Evolutionary conservation across 2,888 invertebrate species (phyloP), one percentile per base, ranked within the genome.

Genomic region (Euplexia lucipara): DNA sequence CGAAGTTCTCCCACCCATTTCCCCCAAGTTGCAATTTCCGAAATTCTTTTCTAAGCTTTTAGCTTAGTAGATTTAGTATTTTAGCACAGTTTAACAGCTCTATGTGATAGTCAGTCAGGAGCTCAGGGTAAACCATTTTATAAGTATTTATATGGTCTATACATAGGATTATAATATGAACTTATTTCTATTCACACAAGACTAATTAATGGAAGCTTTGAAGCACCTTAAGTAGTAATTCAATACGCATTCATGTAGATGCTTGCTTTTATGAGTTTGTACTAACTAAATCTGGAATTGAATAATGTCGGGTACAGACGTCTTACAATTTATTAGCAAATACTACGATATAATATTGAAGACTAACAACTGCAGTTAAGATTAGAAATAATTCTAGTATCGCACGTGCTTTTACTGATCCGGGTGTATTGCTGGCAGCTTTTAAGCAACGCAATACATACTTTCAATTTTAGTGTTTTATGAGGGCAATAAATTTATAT

Each of bases 341-440:
- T 45, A 16, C 9, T 22, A 45, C 32, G 26, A 34, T 41, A 39
- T 18, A n/a, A n/a, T 16, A 58, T 26, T 49, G n/a, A 49, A 39
- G 22, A 49, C 12, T 47, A 41, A 48, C 16, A 14, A 7, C 58
- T 49, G 26, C 8, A 68, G 42, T 39, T 56, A 20, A 59, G 37
- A 59, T 68, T 22, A 44, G n/a, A 26, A 47, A 44, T 66, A 48
- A 42, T 59, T 68, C 8, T 39, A 22, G 2, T 22, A 42, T 42
- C 10, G 4, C 10, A 16, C 0, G 14, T 37, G 30, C 32, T 22
- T 44, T 66, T 48, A 30, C 12, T 8, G 3, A 48, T 48, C 10
- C 7, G 10, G 14, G 3, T 57, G 48, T 30, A 41, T 42, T 47
- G 53, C n/a, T 48, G 10, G 20, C 16, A 34, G 30, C 18, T 30